A percentile compares a stretch with the other conserved stretches of the same genome.
Evolutionary conservation across 1,140 invertebrate genomes (phyloP).

Genomic region (Pollicipes pollicipes): DNA sequence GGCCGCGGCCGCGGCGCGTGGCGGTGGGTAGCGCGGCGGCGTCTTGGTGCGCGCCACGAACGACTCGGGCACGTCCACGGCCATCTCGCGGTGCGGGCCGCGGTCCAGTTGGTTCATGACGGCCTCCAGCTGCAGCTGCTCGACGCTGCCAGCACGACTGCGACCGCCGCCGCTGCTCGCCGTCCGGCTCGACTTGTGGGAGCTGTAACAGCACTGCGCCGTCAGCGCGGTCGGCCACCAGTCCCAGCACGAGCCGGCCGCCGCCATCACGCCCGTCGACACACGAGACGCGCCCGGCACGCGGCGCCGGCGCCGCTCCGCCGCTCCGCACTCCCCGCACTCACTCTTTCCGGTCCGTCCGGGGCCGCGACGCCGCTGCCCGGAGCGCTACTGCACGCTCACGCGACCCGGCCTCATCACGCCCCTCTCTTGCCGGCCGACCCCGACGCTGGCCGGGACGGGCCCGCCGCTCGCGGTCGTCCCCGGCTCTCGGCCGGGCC

Average conservation of each 20-base stretch:
- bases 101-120: constrained; percentile 27
- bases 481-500: no score
- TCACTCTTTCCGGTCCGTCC: no score
- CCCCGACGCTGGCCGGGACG: no score
- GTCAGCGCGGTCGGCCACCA: background rate
- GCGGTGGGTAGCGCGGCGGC: constrained; percentile 59
- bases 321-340: no score
- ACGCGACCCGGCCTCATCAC: no score
- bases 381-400: no score
- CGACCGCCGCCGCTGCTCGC: constrained; percentile 18
- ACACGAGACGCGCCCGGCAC: no score
- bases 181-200: constrained; percentile 19
- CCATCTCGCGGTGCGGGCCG: constrained; percentile 57
- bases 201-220: constrained; percentile 12
- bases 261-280: no score
- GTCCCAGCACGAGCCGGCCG: background rate
- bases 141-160: constrained; percentile 13
- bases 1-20: background rate
- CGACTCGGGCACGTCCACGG: constrained; percentile 90
- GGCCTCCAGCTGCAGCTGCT: constrained; percentile 24
- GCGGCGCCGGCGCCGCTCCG: no score
- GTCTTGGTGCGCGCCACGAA: constrained; percentile 82
- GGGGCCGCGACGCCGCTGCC: no score
- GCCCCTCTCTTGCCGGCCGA: no score
- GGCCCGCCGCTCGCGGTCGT: no score